Conservation (phyloP, 2,113 vertebrate species). For the Elaphurus davidianus region DNA sequence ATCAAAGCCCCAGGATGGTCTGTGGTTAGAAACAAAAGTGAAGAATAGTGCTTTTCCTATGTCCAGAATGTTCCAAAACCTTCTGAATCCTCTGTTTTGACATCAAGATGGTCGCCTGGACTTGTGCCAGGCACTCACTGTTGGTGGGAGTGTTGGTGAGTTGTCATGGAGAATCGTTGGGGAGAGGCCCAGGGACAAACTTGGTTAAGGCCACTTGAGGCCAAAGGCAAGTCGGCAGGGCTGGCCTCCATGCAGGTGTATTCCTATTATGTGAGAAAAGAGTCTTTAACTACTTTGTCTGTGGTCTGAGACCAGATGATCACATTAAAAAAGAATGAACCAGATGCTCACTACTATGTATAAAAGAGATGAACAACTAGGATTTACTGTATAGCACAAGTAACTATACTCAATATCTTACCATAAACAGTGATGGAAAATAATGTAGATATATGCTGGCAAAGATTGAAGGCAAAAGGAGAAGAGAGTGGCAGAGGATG, state of each 20-base stretch:
- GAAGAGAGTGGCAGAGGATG: background rate
- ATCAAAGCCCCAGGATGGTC: background rate
- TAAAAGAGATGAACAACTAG: background rate
- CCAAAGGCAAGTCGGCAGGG: background rate
- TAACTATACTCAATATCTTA: background rate
- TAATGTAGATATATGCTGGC: background rate
- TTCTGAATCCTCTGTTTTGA: background rate
- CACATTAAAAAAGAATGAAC: background rate
- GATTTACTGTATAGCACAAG: background rate
- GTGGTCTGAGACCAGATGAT: background rate
- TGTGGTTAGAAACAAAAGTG: background rate
- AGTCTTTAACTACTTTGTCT: background rate
- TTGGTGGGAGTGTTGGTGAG: background rate
- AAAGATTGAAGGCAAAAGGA: background rate
- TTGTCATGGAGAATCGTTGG: background rate
- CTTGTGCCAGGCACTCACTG: fast-evolving
- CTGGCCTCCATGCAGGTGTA: background rate
- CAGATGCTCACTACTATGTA: background rate
- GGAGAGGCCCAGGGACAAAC: too few relatives aligned
- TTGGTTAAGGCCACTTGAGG: background rate
- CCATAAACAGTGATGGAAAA: background rate
- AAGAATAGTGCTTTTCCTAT: background rate
- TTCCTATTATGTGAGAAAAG: background rate
- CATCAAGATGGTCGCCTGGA: background rate
- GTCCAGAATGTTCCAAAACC: background rate